Evolutionary conservation across 92 coral and sea anemone genomes (phyloP).

Genomic region (Phenganax marumi): DNA sequence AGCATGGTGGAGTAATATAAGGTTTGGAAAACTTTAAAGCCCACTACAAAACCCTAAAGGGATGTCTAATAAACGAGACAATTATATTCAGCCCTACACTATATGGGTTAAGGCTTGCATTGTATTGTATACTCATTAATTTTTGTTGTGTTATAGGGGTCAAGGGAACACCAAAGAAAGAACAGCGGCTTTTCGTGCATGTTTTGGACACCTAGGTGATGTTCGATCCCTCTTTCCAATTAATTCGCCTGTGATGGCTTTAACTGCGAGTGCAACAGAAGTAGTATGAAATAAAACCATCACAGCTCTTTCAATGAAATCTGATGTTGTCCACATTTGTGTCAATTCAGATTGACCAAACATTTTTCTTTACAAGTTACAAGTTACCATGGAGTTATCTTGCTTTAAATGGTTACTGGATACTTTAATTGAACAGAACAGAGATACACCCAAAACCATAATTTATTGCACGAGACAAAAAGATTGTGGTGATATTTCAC

Average conservation of each 20-base stretch:
- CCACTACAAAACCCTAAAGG: no score
- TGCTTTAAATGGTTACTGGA: conserved; percentile 10
- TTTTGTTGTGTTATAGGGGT: conserved; percentile 45
- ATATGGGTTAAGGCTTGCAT: no score
- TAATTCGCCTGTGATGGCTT: conserved; percentile 47
- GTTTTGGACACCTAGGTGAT: conserved; percentile 29
- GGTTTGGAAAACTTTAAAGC: no score
- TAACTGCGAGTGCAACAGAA: conserved; percentile 57
- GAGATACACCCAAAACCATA: conserved; percentile 42
- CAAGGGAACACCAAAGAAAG: conserved; percentile 49
- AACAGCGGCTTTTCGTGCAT: conserved; percentile 52
- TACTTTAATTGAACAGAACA: neutral
- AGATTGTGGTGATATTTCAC: conserved; percentile 62
- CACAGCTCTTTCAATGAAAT: conserved; percentile 36
- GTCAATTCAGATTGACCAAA: conserved; percentile 39
- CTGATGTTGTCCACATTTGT: conserved; percentile 22
- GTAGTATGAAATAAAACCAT: conserved; percentile 18
- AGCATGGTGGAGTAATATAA: no score
- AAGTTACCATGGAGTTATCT: conserved; percentile 22
- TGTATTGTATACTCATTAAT: neutral
- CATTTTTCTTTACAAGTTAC: conserved; percentile 30
- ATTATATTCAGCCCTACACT: no score
- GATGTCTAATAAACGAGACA: no score
- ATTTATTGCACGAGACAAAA: conserved; percentile 53
- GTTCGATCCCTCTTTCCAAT: conserved; percentile 26